Percentiles rank a stretch among this genome's conserved stretches.
Evolutionary conservation across 2,113 vertebrate genomes (phyloP).

Genomic region (Hipposideros armiger): DNA sequence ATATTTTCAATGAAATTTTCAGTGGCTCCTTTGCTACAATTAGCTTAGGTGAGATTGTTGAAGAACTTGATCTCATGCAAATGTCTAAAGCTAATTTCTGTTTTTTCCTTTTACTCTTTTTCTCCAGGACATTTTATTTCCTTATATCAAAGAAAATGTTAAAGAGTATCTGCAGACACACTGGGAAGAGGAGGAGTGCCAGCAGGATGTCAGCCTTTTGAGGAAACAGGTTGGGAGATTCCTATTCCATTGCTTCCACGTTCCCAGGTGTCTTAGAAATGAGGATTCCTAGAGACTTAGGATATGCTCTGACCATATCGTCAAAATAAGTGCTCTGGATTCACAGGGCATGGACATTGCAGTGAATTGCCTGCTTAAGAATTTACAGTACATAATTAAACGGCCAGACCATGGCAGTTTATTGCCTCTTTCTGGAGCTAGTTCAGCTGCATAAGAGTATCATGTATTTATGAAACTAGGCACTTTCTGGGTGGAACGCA

Average conservation of each 20-base stretch:
- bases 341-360: not conserved
- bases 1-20: not conserved
- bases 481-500: not conserved
- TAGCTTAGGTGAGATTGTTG: not conserved
- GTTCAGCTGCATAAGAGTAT: not conserved
- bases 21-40: not conserved
- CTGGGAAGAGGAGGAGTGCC: constrained; percentile 98
- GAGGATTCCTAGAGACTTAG: not conserved
- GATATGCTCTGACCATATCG: not conserved
- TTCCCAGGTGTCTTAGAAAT: not conserved
- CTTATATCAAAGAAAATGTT: constrained; percentile 95
- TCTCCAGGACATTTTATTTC: constrained; percentile 95
- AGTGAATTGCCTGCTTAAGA: constrained; percentile 8
- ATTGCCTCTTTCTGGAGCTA: not conserved
- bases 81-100: not conserved
- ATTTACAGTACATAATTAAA: not conserved
- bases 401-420: not conserved
- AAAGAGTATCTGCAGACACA: constrained; percentile 94
- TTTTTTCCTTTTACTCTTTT: constrained; percentile 19
- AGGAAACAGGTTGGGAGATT: constrained; percentile 94
- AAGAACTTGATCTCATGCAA: not conserved
- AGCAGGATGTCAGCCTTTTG: constrained; percentile 93
- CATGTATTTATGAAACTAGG: not conserved
- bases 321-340: not conserved
- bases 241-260: not conserved